Percentiles rank a stretch among this genome's conserved stretches.
phyloP scores from a whole-genome alignment of 53 echinoderm and acorn worm genomes.

The Mesocentrotus franciscanus region DNA sequence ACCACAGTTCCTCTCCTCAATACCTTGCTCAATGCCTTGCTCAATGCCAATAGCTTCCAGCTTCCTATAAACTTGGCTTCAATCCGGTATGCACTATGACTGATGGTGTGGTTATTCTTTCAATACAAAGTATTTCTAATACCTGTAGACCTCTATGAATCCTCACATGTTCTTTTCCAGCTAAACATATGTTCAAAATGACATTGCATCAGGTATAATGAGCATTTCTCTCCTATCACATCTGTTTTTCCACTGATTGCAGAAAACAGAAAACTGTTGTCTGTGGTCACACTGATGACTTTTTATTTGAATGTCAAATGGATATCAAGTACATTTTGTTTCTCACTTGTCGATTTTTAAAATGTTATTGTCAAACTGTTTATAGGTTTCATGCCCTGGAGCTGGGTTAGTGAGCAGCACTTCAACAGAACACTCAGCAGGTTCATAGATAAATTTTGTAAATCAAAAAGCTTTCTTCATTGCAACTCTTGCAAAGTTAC shows the following conservation, averaged over 20 bases:
- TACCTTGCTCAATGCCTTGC: not conserved
- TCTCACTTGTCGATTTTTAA: no score
- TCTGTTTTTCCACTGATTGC: no score
- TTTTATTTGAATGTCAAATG: no score
- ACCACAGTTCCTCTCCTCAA: not conserved
- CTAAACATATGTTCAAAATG: no score
- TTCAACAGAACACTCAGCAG: not conserved
- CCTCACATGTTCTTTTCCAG: no score
- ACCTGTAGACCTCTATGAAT: no score
- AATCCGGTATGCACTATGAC: not conserved
- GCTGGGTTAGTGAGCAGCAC: not conserved
- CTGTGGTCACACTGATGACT: no score
- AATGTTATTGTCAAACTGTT: not conserved
- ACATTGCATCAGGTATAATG: no score
- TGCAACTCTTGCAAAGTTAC: not conserved
- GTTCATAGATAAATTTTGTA: not conserved
- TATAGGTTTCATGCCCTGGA: not conserved
- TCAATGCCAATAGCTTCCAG: conserved; percentile 34
- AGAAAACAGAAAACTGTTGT: no score
- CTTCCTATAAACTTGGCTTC: not conserved
- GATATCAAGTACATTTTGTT: no score
- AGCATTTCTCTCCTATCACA: no score
- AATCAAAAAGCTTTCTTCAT: not conserved
- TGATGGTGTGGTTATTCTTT: not conserved
- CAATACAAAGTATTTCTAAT: not conserved